Evolutionary conservation across 1,140 invertebrate species (phyloP).

Genomic region (Vanessa tameamea): DNA sequence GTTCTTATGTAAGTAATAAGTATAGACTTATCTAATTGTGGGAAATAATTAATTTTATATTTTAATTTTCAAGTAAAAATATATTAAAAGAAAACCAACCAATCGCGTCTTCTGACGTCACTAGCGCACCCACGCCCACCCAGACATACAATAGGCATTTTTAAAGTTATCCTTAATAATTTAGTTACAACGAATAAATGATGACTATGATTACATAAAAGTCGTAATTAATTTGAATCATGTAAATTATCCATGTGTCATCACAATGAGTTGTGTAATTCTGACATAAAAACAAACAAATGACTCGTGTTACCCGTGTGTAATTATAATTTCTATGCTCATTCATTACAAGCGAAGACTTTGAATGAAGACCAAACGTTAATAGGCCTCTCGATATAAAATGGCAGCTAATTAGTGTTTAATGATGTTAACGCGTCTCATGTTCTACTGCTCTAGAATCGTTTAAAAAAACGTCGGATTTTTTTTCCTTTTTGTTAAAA

Average conservation of each 20-base stretch:
- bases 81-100: too few species aligned
- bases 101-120: too few species aligned
- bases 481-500: too few species aligned
- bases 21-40: too few species aligned
- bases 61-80: too few species aligned
- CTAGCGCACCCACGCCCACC: too few species aligned
- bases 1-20: too few species aligned
- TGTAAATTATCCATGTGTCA: slow-evolving; percentile 17
- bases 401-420: background rate
- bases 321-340: background rate
- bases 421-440: background rate
- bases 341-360: background rate
- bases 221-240: slow-evolving; percentile 5
- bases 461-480: too few species aligned
- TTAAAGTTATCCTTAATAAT: too few species aligned
- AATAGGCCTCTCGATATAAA: background rate
- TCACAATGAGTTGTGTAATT: slow-evolving; percentile 4
- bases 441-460: background rate
- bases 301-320: background rate
- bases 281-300: background rate
- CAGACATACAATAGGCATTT: too few species aligned
- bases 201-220: background rate
- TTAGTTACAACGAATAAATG: too few species aligned
- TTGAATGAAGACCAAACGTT: background rate
- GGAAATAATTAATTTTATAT: too few species aligned